Evolutionary conservation across 2,113 vertebrate genomes (phyloP).

Genomic region (Microtus richardsoni): DNA sequence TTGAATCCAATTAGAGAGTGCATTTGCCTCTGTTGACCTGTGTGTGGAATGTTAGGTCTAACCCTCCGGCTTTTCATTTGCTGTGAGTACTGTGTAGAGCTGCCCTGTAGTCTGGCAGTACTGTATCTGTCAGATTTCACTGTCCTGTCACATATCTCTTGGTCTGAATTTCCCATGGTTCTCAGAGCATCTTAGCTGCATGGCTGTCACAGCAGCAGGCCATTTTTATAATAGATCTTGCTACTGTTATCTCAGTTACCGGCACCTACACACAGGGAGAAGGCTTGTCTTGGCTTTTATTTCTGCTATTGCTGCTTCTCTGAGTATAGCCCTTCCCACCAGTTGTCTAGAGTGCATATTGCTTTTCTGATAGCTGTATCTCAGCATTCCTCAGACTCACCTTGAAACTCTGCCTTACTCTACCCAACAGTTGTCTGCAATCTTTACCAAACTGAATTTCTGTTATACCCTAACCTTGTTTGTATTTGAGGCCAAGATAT

Average conservation of each 20-base stretch:
- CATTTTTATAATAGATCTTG: not conserved
- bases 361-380: not conserved
- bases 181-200: not conserved
- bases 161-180: not conserved
- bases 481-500: not conserved
- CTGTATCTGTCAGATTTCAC: not conserved
- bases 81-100: not conserved
- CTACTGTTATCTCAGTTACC: not conserved
- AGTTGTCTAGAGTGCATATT: not conserved
- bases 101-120: not conserved
- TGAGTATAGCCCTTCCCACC: not conserved
- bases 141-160: too few relatives aligned
- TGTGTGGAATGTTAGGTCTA: not conserved
- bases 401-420: too few relatives aligned
- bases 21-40: not conserved
- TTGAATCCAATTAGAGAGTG: not conserved
- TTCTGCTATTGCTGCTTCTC: not conserved
- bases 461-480: not conserved
- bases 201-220: not conserved
- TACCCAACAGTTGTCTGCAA: not conserved
- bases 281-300: not conserved
- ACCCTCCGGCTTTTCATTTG: not conserved
- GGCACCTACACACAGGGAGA: too few relatives aligned
- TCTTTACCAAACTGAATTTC: not conserved
- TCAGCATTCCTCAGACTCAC: too few relatives aligned